Conservation (phyloP, 2,113 vertebrate genomes). For the Bos javanicus region DNA sequence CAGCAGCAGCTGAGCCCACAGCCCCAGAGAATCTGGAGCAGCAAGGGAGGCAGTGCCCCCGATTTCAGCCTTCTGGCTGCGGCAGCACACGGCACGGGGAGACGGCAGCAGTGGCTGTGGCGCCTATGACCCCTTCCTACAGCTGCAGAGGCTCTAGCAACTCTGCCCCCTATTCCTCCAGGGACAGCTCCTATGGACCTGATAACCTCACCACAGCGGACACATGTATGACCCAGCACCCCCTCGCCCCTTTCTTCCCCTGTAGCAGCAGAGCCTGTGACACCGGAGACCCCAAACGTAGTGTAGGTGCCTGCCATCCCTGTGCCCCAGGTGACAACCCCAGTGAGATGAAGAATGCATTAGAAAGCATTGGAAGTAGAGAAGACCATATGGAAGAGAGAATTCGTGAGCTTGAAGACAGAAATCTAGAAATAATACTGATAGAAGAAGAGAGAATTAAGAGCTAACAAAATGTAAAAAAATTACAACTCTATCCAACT, state of each 20-base stretch:
- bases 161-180: rapidly evolving
- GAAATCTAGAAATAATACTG: background rate
- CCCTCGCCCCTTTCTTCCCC: background rate
- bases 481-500: background rate
- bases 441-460: background rate
- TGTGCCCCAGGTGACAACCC: background rate
- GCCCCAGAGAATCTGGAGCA: background rate
- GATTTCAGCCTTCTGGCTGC: background rate
- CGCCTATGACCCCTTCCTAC: rapidly evolving
- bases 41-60: background rate
- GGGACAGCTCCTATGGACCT: background rate
- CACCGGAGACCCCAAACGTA: rapidly evolving
- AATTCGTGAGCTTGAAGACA: background rate
- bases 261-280: background rate
- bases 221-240: background rate
- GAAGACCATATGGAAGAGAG: background rate
- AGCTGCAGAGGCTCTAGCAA: background rate
- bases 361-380: background rate
- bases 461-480: background rate
- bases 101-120: background rate
- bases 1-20: background rate
- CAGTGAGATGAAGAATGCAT: background rate
- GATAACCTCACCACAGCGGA: background rate
- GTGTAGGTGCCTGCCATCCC: background rate
- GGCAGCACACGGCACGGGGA: rapidly evolving